These are phyloP conservation scores for Theonella swinhoei DNA, from an alignment of 37 sponge, comb jelly and placozoan genomes.

Conservation along the genomic window DNA sequence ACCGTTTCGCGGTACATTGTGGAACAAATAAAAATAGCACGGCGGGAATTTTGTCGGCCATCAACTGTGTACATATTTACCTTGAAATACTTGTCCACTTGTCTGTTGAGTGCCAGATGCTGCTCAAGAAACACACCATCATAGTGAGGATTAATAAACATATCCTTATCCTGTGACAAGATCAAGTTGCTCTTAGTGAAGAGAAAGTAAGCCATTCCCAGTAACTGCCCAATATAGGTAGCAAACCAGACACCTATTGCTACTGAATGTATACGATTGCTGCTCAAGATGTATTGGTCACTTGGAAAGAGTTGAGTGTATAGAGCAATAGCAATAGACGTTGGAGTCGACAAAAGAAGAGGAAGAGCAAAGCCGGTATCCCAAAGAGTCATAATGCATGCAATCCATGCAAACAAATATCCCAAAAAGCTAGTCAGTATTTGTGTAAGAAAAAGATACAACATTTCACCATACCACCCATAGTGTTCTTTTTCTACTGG, in stretches of 20 bases:
- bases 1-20: conserved; percentile 85
- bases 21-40: conserved; percentile 77
- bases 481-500: not conserved
- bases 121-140: conserved; percentile 70
- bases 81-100: not conserved
- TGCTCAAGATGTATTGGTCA: not conserved
- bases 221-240: conserved; percentile 57
- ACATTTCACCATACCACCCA: conserved; percentile 2
- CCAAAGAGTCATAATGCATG: conserved; percentile 47
- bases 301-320: not conserved
- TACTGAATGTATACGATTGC: not conserved
- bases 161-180: conserved; percentile 62
- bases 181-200: conserved; percentile 48
- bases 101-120: conserved; percentile 67
- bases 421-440: conserved; percentile 57
- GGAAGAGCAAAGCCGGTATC: conserved; percentile 46
- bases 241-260: not conserved
- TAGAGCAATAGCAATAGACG: not conserved
- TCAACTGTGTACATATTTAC: not conserved
- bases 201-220: conserved; percentile 42
- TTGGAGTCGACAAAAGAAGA: conserved; percentile 61
- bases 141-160: conserved; percentile 78
- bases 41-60: not conserved
- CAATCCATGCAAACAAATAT: conserved; percentile 37
- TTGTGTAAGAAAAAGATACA: conserved; percentile 31